phyloP scores from a whole-genome alignment of 2,888 invertebrate genomes.

The Ochropacha duplaris region DNA sequence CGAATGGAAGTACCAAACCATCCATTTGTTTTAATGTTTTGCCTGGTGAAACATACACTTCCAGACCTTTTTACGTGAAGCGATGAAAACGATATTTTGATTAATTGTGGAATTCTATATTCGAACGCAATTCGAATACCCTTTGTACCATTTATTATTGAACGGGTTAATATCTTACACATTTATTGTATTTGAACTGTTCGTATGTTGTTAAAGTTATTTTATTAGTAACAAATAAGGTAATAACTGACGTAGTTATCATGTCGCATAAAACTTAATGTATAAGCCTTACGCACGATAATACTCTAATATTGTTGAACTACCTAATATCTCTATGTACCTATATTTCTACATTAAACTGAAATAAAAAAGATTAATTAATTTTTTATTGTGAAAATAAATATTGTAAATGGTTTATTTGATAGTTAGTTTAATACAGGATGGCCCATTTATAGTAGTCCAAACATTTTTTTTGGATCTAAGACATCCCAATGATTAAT shows the following conservation, averaged over 20 bases:
- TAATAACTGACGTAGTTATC: background rate
- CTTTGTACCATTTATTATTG: background rate
- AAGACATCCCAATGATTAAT: no score
- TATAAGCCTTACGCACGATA: no score
- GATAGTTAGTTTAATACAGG: no score
- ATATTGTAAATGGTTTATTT: no score
- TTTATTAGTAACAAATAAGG: background rate
- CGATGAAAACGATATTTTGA: constrained; percentile 16
- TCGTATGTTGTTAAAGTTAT: background rate
- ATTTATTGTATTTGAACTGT: background rate
- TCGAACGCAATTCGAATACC: background rate
- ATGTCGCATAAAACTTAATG: no score
- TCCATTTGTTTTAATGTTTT: constrained; percentile 76
- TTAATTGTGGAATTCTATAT: constrained; percentile 14
- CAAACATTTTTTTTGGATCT: no score
- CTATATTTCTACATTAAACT: no score
- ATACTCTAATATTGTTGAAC: no score
- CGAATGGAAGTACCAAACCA: constrained; percentile 63
- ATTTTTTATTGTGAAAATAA: no score
- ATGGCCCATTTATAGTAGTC: no score
- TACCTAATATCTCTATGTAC: no score
- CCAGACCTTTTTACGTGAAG: constrained; percentile 23
- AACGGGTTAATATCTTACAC: background rate
- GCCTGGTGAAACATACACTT: constrained; percentile 66
- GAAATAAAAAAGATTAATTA: no score